Evolutionary conservation across 2,113 vertebrate genomes (phyloP), one percentile per base, ranked within the genome.

Genomic region (Murina feae): DNA sequence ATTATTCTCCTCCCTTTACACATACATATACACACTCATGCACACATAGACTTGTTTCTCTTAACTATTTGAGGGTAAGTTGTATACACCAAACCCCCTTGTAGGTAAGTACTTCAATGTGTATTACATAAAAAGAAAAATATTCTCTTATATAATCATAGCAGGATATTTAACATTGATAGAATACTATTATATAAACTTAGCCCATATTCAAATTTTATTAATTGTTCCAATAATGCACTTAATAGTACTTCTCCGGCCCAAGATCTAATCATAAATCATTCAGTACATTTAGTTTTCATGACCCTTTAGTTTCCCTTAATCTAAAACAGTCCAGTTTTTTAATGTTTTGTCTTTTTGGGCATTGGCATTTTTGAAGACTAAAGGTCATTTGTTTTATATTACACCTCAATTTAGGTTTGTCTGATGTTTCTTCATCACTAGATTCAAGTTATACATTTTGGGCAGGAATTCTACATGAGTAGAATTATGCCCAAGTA

Each of bases 261-360:
- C 51, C 35, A 68, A 69, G 25, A 63, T 88, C 32, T 75, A 83
- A 55, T 20, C 20, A 37, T 44, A 39, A 68, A 66, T 76, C 10
- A 55, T 23, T 6, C 8, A 5, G 63, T 93, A 16, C 37, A 47
- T 42, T 82, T 83, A 63, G 25, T 78, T 68, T 66, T 47, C 32
- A 11, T 49, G 39, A 90, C 16, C 69, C 30, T 87, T 44, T 78
- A 65, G 35, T 94, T 23, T 82, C 53, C 30, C 85, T 82, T 78
- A 69, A 86, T 86, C n/a, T 63, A 17, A 21, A 94, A 53, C 5
- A 89, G 4, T 32, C 71, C 28, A 74, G 16, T 3, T 42, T 75
- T 72, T 93, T 75, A 83, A 49, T 47, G 39, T 69, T 83, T 85
- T 83, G 17, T 69, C 60, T 89, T 86, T 75, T 76, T n/a, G 76